These are phyloP conservation scores for Brachystomella parvula DNA, from an alignment of 1,140 invertebrate genomes.

Conservation along the genomic window DNA sequence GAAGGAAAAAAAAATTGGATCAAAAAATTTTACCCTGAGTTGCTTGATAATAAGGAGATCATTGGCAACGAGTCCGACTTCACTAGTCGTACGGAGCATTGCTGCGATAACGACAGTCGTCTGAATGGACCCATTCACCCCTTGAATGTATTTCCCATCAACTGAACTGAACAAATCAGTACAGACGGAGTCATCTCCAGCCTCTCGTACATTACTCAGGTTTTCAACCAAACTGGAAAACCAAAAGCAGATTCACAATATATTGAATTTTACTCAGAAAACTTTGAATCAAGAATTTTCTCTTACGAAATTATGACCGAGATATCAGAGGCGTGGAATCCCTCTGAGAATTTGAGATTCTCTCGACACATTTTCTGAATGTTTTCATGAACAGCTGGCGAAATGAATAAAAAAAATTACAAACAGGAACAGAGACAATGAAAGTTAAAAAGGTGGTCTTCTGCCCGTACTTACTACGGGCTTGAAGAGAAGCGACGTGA, in stretches of 20 bases:
- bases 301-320: conserved; percentile 21
- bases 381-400: conserved; percentile 6
- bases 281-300: too few relatives aligned
- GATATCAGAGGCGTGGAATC: conserved; percentile 25
- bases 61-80: conserved; percentile 66
- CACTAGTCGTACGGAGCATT: conserved; percentile 39
- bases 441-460: background rate
- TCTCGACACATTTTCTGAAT: conserved; percentile 23
- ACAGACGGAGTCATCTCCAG: background rate
- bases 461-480: conserved; percentile 36
- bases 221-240: conserved; percentile 23
- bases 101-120: conserved; percentile 34
- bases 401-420: conserved; percentile 17
- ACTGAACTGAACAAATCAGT: conserved; percentile 2
- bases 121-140: conserved; percentile 24
- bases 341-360: conserved; percentile 32
- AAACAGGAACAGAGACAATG: background rate
- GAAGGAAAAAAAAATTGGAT: conserved; percentile 3
- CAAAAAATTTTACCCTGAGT: conserved; percentile 54
- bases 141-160: conserved; percentile 23
- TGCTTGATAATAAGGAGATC: conserved; percentile 73
- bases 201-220: conserved; percentile 18
- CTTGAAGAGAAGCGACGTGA: conserved; percentile 45
- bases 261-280: background rate
- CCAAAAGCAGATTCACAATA: background rate